Conservation (phyloP, 35 echinoderm and acorn worm species). For the Chiridota heheva region DNA sequence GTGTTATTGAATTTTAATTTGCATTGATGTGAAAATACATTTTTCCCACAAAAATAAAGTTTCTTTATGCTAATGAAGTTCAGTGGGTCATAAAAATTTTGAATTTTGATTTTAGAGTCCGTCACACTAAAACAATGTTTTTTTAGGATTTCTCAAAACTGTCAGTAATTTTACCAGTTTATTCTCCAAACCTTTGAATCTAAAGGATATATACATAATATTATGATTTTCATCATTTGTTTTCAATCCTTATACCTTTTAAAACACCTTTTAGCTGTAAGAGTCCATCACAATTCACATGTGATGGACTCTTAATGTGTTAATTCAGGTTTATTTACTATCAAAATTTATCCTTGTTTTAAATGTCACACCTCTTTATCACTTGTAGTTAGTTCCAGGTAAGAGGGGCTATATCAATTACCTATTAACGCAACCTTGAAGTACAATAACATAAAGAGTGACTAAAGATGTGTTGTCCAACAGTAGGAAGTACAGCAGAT, state of each 20-base stretch:
- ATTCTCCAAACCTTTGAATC: constrained; percentile 24
- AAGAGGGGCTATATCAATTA: constrained; percentile 14
- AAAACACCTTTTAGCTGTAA: neutral
- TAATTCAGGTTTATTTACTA: neutral
- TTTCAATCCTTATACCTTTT: neutral
- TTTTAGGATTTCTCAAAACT: constrained; percentile 31
- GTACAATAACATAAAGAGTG: neutral
- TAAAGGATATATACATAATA: constrained; percentile 10
- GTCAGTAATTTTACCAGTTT: neutral
- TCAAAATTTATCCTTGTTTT: constrained; percentile 2
- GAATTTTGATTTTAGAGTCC: constrained; percentile 21
- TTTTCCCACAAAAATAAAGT: constrained; percentile 22
- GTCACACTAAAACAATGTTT: constrained; percentile 29
- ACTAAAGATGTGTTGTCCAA: constrained; percentile 10
- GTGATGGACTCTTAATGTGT: constrained; percentile 23
- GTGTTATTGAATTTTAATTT: constrained; percentile 30
- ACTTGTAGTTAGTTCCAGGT: constrained; percentile 27
- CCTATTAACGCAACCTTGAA: constrained; percentile 12
- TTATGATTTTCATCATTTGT: constrained; percentile 4
- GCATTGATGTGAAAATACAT: constrained; percentile 19
- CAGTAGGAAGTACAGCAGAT: constrained; percentile 20
- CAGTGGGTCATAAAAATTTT: constrained; percentile 12
- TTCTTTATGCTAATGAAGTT: constrained; percentile 2
- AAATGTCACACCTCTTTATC: constrained; percentile 1
- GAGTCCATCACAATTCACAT: constrained; percentile 18